A percentile compares a stretch with the other conserved stretches of the same genome.
Conservation (phyloP, 1,140 invertebrate genomes). For the Drosophila repleta region DNA sequence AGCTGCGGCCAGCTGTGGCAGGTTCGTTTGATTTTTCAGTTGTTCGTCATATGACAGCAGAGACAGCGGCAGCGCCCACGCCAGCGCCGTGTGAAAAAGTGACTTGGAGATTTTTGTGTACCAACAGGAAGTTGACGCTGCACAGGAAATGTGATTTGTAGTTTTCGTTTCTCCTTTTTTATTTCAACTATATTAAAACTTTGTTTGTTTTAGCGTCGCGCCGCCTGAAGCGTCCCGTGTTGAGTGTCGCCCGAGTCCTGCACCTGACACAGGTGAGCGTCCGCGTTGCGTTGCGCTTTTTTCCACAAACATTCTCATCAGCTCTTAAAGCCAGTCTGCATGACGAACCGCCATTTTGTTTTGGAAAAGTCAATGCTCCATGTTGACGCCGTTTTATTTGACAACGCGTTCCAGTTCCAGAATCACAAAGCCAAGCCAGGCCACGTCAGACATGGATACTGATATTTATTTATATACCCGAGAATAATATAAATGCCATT, state of each 20-base stretch:
- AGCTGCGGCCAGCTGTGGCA: conserved; percentile 58
- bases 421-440: conserved; percentile 30
- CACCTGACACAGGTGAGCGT: conserved; percentile 57
- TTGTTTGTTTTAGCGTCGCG: conserved; percentile 49
- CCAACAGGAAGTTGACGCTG: conserved; percentile 70
- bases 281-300: conserved; percentile 28
- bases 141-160: conserved; percentile 81
- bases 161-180: conserved; percentile 42
- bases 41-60: conserved; percentile 48
- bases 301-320: conserved; percentile 58
- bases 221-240: conserved; percentile 40
- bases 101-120: conserved; percentile 64
- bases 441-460: conserved; percentile 58
- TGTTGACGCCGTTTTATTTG: conserved; percentile 40
- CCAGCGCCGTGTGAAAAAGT: conserved; percentile 63
- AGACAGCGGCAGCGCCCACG: conserved; percentile 9
- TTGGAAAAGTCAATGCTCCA: conserved; percentile 61
- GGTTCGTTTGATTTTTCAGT: conserved; percentile 58
- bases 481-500: conserved; percentile 11
- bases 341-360: conserved; percentile 65
- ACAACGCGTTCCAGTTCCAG: conserved; percentile 54
- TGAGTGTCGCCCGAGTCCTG: background rate
- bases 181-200: conserved; percentile 58
- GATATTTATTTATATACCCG: conserved; percentile 20
- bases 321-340: conserved; percentile 52